phyloP scores from a whole-genome alignment of 2,113 vertebrate genomes.

The Urocolius indicus region DNA sequence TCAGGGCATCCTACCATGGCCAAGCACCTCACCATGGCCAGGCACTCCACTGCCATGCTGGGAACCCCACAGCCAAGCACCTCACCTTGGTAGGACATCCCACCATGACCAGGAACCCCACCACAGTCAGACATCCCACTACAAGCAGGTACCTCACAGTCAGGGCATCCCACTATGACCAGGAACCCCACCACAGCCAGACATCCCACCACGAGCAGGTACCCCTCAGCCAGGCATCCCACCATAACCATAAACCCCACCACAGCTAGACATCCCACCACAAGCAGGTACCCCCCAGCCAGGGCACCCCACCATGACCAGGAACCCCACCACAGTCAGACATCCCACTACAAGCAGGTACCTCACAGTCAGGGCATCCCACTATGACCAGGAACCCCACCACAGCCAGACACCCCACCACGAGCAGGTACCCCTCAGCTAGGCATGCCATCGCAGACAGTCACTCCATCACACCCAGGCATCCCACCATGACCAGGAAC shows the following conservation, averaged over 20 bases:
- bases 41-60: too few species aligned
- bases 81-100: too few species aligned
- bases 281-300: too few species aligned
- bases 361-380: too few species aligned
- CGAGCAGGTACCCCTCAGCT: rapidly evolving
- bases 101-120: too few species aligned
- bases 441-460: neutral
- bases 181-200: neutral
- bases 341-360: neutral
- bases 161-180: neutral
- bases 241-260: too few species aligned
- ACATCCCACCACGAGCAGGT: neutral
- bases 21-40: neutral
- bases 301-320: too few species aligned
- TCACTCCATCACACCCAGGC: rapidly evolving
- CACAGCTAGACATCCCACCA: neutral
- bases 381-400: too few species aligned
- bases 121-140: too few species aligned
- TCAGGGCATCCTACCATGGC: neutral
- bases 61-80: too few species aligned
- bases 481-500: too few species aligned
- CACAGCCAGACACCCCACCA: neutral
- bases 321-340: neutral
- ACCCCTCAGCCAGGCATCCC: rapidly evolving
- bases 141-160: neutral